Evolutionary conservation across 2,797 vertebrate genomes (phyloP).

Genomic region (Spea hammondii): DNA sequence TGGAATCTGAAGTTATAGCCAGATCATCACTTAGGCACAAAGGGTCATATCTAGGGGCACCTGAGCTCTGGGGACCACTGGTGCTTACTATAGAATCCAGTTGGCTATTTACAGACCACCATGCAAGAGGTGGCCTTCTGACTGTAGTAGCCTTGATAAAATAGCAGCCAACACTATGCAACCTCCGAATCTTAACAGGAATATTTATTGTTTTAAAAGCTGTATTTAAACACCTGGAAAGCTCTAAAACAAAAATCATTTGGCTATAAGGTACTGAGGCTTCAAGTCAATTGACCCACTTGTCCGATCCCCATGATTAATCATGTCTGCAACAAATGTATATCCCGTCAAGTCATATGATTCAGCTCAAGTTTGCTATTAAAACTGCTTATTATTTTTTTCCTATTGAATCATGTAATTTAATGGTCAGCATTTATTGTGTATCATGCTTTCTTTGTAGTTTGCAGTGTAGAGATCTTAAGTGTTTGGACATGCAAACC

Average conservation of each 20-base stretch:
- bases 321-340: background rate
- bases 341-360: background rate
- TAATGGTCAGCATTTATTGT: background rate
- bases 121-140: background rate
- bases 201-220: background rate
- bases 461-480: too few species aligned
- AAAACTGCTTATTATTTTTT: conserved; percentile 3
- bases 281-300: background rate
- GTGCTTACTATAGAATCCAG: too few species aligned
- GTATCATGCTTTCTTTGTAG: background rate
- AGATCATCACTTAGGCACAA: too few species aligned
- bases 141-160: background rate
- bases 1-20: too few species aligned
- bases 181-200: too few species aligned
- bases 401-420: background rate
- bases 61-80: too few species aligned
- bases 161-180: background rate
- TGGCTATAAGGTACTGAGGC: background rate
- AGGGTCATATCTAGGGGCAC: too few species aligned
- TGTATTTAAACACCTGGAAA: background rate
- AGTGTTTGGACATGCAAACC: too few species aligned
- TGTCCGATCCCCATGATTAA: background rate
- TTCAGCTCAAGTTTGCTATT: background rate
- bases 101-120: too few species aligned
- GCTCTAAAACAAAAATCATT: background rate